phyloP scores from a whole-genome alignment of 2,797 vertebrate species.

The Coccyzus lansbergi region DNA sequence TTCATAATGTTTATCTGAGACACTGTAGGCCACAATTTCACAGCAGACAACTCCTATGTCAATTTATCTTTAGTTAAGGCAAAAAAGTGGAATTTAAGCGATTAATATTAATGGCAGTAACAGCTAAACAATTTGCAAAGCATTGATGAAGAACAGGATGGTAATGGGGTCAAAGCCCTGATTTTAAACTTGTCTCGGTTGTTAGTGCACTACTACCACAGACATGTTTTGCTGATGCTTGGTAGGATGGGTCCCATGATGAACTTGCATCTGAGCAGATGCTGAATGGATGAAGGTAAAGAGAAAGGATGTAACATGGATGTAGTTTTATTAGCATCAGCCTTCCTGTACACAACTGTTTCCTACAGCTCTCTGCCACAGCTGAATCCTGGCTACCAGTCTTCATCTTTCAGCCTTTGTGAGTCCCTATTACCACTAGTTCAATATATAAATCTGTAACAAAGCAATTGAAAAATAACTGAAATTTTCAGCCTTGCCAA shows the following conservation, averaged over 20 bases:
- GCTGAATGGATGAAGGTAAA: background rate
- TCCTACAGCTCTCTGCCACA: background rate
- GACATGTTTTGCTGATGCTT: background rate
- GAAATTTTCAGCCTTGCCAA: background rate
- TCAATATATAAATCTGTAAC: background rate
- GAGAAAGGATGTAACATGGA: background rate
- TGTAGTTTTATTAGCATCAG: background rate
- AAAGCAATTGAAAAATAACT: background rate
- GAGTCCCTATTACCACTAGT: background rate
- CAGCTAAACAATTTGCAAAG: background rate
- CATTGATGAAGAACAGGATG: background rate
- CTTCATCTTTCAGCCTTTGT: background rate
- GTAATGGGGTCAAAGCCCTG: accelerated
- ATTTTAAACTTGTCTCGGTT: background rate
- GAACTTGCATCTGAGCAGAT: background rate
- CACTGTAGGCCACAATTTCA: background rate
- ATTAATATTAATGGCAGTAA: background rate
- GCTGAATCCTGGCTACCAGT: background rate
- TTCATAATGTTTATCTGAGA: background rate
- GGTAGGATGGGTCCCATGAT: background rate
- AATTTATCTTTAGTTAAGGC: background rate
- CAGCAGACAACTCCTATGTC: background rate
- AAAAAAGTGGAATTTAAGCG: background rate
- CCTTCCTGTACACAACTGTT: background rate
- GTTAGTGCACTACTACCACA: background rate